These are phyloP conservation scores for Drosophila merina DNA, from an alignment of 2,888 invertebrate genomes.

Conservation along the genomic window DNA sequence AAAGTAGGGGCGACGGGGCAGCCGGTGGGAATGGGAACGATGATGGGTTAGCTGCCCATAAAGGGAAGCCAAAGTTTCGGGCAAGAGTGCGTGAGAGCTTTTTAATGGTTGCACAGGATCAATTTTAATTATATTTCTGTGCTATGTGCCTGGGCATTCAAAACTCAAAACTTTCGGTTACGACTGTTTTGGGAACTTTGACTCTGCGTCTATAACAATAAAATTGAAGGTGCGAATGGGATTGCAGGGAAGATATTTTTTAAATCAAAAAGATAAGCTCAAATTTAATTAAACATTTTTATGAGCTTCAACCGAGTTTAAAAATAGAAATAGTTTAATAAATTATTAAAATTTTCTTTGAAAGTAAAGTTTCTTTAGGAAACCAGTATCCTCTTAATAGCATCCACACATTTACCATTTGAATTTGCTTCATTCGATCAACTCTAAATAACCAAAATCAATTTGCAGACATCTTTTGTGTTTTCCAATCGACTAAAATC, in stretches of 20 bases:
- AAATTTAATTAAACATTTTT: neutral
- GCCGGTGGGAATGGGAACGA: conserved; percentile 16
- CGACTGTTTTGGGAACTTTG: conserved; percentile 25
- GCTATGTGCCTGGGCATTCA: conserved; percentile 30
- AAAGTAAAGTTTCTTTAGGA: neutral
- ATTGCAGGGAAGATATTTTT: neutral
- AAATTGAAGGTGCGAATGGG: conserved; percentile 24
- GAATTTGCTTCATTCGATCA: conserved; percentile 19
- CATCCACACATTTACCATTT: conserved; percentile 22
- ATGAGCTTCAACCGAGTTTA: neutral
- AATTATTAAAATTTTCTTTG: too few species aligned
- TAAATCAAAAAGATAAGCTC: neutral
- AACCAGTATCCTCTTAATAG: conserved; percentile 7
- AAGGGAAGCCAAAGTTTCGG: conserved; percentile 40
- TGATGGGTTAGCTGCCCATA: conserved; percentile 45
- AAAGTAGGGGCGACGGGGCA: conserved; percentile 17
- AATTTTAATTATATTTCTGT: conserved; percentile 49
- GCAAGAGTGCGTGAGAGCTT: conserved; percentile 50
- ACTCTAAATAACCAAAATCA: conserved; percentile 17
- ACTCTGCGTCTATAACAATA: conserved; percentile 28
- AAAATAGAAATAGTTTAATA: neutral
- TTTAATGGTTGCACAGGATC: conserved; percentile 51
- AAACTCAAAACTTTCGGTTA: conserved; percentile 24
- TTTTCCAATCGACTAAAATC: conserved; percentile 18
- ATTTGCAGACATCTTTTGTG: conserved; percentile 19